Conservation (phyloP, 2,888 invertebrate genomes). For the Odontomyia ornata region DNA sequence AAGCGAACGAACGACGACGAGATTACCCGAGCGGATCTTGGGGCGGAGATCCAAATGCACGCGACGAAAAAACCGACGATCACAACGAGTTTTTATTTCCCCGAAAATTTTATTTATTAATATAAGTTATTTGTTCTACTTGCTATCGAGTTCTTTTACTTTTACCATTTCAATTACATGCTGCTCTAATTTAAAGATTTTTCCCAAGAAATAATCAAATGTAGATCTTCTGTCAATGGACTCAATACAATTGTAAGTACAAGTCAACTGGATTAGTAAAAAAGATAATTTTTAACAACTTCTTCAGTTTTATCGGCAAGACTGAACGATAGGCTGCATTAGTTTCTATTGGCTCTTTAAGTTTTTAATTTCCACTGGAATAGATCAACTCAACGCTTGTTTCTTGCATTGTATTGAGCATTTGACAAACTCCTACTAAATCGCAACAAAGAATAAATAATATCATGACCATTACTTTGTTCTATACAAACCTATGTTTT, state of each 20-base stretch:
- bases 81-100: conserved; percentile 54
- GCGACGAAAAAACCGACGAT: conserved; percentile 58
- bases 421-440: background rate
- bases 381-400: no score
- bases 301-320: no score
- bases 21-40: conserved; percentile 57
- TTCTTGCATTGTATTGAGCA: background rate
- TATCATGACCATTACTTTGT: conserved; percentile 4
- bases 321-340: no score
- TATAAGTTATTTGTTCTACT: conserved; percentile 30
- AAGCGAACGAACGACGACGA: conserved; percentile 50
- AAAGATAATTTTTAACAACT: no score
- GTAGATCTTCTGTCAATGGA: background rate
- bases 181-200: no score
- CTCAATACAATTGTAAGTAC: background rate
- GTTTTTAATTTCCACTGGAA: no score
- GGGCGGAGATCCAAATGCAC: conserved; percentile 61
- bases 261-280: background rate
- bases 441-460: conserved; percentile 25
- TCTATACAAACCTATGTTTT: background rate
- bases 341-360: no score
- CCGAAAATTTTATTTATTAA: conserved; percentile 32
- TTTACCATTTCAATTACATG: background rate
- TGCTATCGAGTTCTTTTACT: conserved; percentile 26
- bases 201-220: no score